Conservation (phyloP, 1,140 invertebrate genomes). For the Zaprionus vittiger region DNA sequence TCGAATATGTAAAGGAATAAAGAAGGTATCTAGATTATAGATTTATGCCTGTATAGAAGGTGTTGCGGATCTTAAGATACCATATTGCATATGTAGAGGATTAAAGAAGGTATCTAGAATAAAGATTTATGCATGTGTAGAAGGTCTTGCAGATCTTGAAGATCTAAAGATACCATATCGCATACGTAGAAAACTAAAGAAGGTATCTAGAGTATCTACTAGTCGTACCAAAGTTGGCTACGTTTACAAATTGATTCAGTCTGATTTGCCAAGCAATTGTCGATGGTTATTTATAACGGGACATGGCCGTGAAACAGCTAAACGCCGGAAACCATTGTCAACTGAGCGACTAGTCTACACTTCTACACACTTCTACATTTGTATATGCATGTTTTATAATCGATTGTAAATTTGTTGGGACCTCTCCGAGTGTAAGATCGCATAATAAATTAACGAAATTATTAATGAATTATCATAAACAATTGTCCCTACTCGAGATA, state of each 20-base stretch:
- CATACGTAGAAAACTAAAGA: too few species aligned
- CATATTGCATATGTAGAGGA: too few species aligned
- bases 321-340: constrained; percentile 1
- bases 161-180: not conserved
- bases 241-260: not conserved
- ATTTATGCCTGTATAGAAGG: too few species aligned
- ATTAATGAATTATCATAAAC: constrained; percentile 43
- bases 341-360: not conserved
- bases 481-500: constrained; percentile 24
- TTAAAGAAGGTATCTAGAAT: too few species aligned
- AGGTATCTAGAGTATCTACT: not conserved
- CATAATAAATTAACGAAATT: constrained; percentile 44
- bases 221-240: not conserved
- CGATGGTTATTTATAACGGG: constrained; percentile 2
- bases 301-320: not conserved
- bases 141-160: not conserved
- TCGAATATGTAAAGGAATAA: too few species aligned
- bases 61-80: too few species aligned
- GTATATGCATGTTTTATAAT: not conserved
- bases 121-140: not conserved
- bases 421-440: constrained; percentile 1
- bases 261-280: not conserved
- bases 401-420: not conserved
- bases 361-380: not conserved
- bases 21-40: too few species aligned